Evolutionary conservation across 2,113 vertebrate species (phyloP), one percentile per base, ranked within the genome.

Genomic region (Nestor notabilis): DNA sequence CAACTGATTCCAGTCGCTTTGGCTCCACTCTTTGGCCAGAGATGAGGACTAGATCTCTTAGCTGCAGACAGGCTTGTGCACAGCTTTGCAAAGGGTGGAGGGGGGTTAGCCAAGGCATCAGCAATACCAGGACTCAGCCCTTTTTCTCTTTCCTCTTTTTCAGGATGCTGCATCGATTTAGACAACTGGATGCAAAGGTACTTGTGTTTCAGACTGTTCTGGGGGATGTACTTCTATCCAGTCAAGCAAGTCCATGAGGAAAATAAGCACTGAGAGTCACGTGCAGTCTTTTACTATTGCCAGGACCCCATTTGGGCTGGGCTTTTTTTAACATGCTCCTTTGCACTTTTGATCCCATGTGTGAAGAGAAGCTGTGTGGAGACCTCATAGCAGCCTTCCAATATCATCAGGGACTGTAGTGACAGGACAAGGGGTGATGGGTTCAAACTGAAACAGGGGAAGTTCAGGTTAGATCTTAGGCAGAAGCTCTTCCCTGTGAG

Each of bases 111-210:
- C 29, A 41, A 12, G 23, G 11, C 47, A 50, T 56, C 17, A 50
- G 11, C 41, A 17, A 11, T 24, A 21, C 13, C 17, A 6, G 3
- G 11, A 7, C 69, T 97, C 44, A 82, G 16, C 28, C 13, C 5
- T 91, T 39, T 81, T 18, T 77, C 47, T 8, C 0, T 96, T 39
- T 91, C 43, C 44, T 64, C 49, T 66, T 86, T 95, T 93, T 74
- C 87, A 98, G 98, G 92, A 97, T 98, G 90, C 63, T 87, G 17
- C 98, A 98, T 91, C 98, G 97, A 17, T 98, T 98, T 33, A 97
- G 97, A 94, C 98, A 98, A 63, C 95, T 98, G 97, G 98, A 98
- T 80, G 87, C 97, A 39, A 98, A 98, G 98, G 98, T 98, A 98
- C 11, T 47, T 49, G 39, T 72, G 37, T 64, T 87, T 70, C 29